Evolutionary conservation across 1,140 invertebrate genomes (phyloP).

Genomic region (Oscheius sp.): DNA sequence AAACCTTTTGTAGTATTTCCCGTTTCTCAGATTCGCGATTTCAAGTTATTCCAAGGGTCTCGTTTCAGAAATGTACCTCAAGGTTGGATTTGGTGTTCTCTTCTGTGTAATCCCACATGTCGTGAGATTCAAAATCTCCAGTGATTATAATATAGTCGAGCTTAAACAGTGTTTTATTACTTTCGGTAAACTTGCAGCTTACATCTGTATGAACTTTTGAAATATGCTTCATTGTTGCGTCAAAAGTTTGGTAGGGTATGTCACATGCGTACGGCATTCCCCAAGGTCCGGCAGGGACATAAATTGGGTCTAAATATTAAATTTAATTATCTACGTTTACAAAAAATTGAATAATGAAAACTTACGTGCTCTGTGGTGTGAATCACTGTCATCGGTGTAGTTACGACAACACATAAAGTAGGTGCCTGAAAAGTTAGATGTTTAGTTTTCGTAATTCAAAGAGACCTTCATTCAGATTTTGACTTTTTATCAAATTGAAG

Average conservation of each 20-base stretch:
- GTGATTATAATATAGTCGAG: conserved; percentile 98
- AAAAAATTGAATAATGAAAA: neutral
- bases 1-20: no score
- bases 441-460: no score
- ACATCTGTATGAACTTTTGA: conserved; percentile 45
- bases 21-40: no score
- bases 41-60: no score
- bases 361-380: neutral
- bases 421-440: no score
- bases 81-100: neutral
- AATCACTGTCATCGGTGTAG: conserved; percentile 27
- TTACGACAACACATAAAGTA: conserved; percentile 32
- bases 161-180: conserved; percentile 64
- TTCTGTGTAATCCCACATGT: conserved; percentile 87
- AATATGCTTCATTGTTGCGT: conserved; percentile 65
- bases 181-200: conserved; percentile 1
- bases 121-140: conserved; percentile 90
- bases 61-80: conserved; percentile 49
- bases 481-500: no score
- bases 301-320: conserved; percentile 19
- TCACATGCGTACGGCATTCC: conserved; percentile 82
- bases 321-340: neutral
- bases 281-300: conserved; percentile 75
- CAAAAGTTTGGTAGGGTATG: conserved; percentile 70
- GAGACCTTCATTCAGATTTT: no score